Evolutionary conservation across 1,140 invertebrate species (phyloP).

Genomic region (Philopotamus ludificatus): DNA sequence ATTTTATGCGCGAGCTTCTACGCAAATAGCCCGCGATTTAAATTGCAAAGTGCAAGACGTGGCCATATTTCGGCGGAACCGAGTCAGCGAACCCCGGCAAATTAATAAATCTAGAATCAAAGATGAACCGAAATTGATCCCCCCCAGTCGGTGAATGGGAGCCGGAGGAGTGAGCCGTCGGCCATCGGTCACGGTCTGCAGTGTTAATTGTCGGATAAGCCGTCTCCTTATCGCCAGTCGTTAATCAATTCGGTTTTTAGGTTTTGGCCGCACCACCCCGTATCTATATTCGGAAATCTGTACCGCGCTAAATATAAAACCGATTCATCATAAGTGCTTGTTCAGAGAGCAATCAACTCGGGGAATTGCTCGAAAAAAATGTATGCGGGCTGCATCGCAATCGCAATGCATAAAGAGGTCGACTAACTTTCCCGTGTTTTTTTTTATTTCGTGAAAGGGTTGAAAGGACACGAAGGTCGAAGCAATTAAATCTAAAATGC

Average conservation of each 20-base stretch:
- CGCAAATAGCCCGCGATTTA: too few relatives aligned
- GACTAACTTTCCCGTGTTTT: too few relatives aligned
- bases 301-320: too few relatives aligned
- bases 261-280: background rate
- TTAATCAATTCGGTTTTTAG: background rate
- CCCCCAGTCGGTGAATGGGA: background rate
- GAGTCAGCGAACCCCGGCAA: background rate
- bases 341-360: too few relatives aligned
- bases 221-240: background rate
- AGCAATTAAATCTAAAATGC: too few relatives aligned
- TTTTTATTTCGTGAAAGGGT: background rate
- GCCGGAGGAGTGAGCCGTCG: background rate
- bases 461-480: too few relatives aligned
- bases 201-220: background rate
- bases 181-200: background rate
- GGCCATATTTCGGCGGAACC: background rate
- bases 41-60: background rate
- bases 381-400: too few relatives aligned
- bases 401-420: background rate
- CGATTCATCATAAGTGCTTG: too few relatives aligned
- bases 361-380: background rate
- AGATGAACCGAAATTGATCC: background rate
- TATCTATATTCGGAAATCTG: too few relatives aligned
- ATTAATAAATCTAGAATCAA: background rate
- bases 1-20: too few relatives aligned